Base-by-base conservation (phyloP, 1,140 invertebrate species). In the Centruroides sculpturatus region DNA sequence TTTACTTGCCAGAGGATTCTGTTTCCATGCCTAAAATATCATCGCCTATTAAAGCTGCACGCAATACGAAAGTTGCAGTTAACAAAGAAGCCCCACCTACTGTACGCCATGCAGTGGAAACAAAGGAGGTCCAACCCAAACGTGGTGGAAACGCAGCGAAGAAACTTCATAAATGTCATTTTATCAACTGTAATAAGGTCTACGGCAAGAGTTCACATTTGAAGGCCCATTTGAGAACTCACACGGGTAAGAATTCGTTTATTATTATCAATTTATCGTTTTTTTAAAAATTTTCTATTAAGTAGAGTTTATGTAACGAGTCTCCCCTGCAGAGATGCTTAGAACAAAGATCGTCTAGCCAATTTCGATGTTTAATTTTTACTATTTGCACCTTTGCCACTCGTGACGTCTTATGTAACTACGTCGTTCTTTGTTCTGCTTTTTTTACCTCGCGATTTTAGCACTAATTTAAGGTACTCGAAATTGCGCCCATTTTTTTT, bases 151-250 rank as follows among this genome's bases (percentile, higher is more conserved):
- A 23, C 46, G 2, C 36, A 12, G 11, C 47, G 1, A 59, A 60
- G 53, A 65, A 66, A 59, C 23, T 61, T 6, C 57, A 65, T 47
- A 34, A 46, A 47, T 88, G 85, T 72, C 78, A 81, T 64, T 83
- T 85, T 68, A 75, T 78, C 5, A 82, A 82, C 7, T 88, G 85
- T 72, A 78, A 80, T 58, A 87, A 87, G 72, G 81, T 84, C 52
- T 88, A 88, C 72, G 84, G 84, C n/a, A 88, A 88, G 72, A 86
- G 84, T 56, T 86, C 84, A 3, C 85, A 88, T 72, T 74, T 88
- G 8, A 85, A 86, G 68, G 85, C 85, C 3, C 85, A 88, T 73
- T 74, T 86, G 4, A 74, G 83, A 58, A 82, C 80, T 46, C 81
- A 82, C 70, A 82, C 81, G 76, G 81, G 80, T 71, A 9, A 62